Conservation (phyloP, 2,113 vertebrate genomes). For the Forbesichthys papilliferus region DNA sequence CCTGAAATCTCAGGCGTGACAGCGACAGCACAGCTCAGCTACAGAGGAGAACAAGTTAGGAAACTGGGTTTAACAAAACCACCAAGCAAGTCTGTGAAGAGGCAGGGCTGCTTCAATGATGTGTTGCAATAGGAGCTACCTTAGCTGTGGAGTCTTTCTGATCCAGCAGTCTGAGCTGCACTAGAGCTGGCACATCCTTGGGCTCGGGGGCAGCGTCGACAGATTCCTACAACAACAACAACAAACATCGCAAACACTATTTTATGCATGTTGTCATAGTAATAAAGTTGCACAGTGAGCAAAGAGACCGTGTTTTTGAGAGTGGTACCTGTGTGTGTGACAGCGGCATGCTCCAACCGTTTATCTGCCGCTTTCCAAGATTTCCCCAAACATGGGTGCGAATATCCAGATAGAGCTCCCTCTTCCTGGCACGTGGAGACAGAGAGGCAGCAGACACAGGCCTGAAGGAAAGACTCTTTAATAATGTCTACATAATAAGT, state of each 20-base stretch:
- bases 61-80: neutral
- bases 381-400: conserved; percentile 78
- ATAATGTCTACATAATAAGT: conserved; percentile 12
- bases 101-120: neutral
- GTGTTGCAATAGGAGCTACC: conserved; percentile 50
- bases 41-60: conserved; percentile 9
- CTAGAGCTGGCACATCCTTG: conserved; percentile 75
- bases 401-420: conserved; percentile 80
- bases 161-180: conserved; percentile 79
- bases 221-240: conserved; percentile 47
- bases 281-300: neutral
- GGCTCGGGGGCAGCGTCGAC: conserved; percentile 61
- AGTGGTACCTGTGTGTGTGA: conserved; percentile 58
- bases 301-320: neutral
- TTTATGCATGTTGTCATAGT: neutral
- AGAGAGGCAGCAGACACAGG: conserved; percentile 43
- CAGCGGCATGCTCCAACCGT: conserved; percentile 80
- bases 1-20: conserved; percentile 75
- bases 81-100: neutral
- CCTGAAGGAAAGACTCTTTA: conserved; percentile 35
- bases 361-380: conserved; percentile 77
- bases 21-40: conserved; percentile 76
- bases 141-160: conserved; percentile 83
- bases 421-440: conserved; percentile 75
- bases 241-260: conserved; percentile 3